Evolutionary conservation across 2,113 vertebrate genomes (phyloP).

Genomic region (Bubo scandiacus): DNA sequence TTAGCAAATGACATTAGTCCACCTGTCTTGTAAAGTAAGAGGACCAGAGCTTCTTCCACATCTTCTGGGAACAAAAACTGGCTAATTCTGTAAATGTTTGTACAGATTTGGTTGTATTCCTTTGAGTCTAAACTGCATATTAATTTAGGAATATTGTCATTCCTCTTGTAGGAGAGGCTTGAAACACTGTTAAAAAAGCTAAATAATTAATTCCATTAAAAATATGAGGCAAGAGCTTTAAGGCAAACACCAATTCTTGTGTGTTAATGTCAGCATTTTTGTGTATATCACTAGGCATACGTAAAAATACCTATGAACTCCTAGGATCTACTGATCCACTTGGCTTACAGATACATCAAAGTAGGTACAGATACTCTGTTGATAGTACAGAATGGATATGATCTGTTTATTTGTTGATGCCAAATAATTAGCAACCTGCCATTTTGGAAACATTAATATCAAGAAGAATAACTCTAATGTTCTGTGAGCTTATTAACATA

Average conservation of each 20-base stretch:
- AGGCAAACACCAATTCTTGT: background rate
- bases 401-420: background rate
- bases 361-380: background rate
- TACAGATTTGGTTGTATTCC: background rate
- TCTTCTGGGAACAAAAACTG: background rate
- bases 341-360: background rate
- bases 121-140: background rate
- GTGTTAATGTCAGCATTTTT: background rate
- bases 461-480: background rate
- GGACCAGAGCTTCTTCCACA: background rate
- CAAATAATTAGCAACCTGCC: background rate
- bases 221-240: background rate
- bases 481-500: background rate
- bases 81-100: background rate
- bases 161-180: background rate
- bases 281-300: background rate
- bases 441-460: background rate
- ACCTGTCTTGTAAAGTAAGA: background rate
- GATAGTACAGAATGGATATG: background rate
- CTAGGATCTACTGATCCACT: background rate
- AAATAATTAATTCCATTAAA: background rate
- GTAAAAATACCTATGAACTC: background rate
- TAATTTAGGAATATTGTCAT: background rate
- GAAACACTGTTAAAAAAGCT: background rate
- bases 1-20: background rate